phyloP scores from a whole-genome alignment of 2,888 invertebrate genomes.

The Nebria salina region DNA sequence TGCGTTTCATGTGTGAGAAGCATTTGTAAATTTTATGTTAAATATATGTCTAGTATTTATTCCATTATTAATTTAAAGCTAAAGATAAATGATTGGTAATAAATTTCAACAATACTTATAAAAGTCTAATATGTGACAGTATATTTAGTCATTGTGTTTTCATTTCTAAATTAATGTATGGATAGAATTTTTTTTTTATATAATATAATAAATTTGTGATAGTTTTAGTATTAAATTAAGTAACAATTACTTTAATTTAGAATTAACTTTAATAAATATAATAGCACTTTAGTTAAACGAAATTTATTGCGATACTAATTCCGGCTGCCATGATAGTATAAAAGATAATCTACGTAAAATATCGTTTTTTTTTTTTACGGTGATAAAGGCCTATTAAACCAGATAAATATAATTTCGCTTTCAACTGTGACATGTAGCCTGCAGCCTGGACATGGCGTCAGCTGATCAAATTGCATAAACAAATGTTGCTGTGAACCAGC shows the following conservation, averaged over 20 bases:
- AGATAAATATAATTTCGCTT: constrained; percentile 29
- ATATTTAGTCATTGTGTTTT: too few relatives aligned
- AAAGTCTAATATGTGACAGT: background rate
- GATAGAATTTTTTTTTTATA: too few relatives aligned
- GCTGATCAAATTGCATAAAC: constrained; percentile 20
- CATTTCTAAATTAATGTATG: too few relatives aligned
- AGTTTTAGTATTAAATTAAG: too few relatives aligned
- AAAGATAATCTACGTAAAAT: background rate
- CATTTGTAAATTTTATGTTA: background rate
- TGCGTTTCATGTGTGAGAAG: background rate
- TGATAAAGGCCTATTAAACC: constrained; percentile 14
- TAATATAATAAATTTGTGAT: too few relatives aligned
- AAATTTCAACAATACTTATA: background rate
- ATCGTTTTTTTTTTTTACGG: background rate
- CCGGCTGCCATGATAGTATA: background rate
- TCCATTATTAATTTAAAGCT: background rate
- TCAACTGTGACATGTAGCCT: constrained; percentile 25
- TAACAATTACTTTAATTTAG: too few relatives aligned
- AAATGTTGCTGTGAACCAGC: background rate
- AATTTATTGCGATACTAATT: background rate
- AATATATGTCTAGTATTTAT: background rate
- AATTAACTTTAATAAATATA: too few relatives aligned
- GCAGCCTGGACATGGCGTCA: constrained; percentile 16
- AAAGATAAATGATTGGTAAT: background rate
- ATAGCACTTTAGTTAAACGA: too few relatives aligned